These are phyloP conservation scores for Zonitis immaculata DNA, from an alignment of 2,888 invertebrate species.

Conservation along the genomic window DNA sequence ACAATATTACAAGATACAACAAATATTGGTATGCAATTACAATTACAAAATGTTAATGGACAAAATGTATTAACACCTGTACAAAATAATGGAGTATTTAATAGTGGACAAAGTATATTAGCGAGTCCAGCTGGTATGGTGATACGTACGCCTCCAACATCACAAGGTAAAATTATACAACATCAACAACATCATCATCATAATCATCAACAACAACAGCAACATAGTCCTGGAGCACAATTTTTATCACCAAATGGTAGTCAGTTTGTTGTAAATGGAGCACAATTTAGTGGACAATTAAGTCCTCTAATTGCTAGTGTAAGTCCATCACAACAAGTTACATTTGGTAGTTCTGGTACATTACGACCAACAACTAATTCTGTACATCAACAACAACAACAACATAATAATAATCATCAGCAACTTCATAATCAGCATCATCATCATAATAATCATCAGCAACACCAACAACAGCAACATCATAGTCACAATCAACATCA, in stretches of 20 bases:
- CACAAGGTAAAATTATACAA: conserved; percentile 65
- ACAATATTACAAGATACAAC: conserved; percentile 67
- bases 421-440: conserved; percentile 61
- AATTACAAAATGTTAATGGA: conserved; percentile 75
- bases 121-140: conserved; percentile 71
- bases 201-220: conserved; percentile 54
- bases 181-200: conserved; percentile 57
- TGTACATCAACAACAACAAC: conserved; percentile 51
- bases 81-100: conserved; percentile 61
- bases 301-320: conserved; percentile 74
- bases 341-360: conserved; percentile 35
- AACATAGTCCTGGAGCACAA: conserved; percentile 64
- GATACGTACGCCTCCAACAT: conserved; percentile 64
- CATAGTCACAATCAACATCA: no score
- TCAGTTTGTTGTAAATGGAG: conserved; percentile 72
- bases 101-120: conserved; percentile 61
- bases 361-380: conserved; percentile 21
- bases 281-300: conserved; percentile 68
- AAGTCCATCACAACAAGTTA: conserved; percentile 64
- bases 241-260: conserved; percentile 69
- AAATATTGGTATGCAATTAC: conserved; percentile 67
- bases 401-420: conserved; percentile 50
- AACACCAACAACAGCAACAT: conserved; percentile 56
- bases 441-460: conserved; percentile 50
- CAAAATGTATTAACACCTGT: conserved; percentile 72